A percentile compares a stretch with the other conserved stretches of the same genome.
Conservation (phyloP, 1,140 invertebrate species). For the Eciton burchellii region DNA sequence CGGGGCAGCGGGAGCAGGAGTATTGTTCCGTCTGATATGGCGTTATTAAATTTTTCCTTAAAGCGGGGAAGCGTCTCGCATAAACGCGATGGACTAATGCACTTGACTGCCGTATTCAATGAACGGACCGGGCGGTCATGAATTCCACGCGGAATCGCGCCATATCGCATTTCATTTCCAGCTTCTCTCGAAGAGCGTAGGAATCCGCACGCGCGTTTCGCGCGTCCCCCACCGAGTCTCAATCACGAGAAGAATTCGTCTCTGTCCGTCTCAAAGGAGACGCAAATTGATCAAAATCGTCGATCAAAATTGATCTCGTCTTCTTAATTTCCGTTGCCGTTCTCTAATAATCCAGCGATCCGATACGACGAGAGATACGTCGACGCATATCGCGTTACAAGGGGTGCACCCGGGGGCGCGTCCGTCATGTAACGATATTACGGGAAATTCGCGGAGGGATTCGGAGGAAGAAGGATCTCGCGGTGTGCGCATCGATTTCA, state of each 20-base stretch:
- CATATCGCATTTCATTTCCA: conserved; percentile 33
- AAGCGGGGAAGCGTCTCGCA: conserved; percentile 45
- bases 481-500: conserved; percentile 56
- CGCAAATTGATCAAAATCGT: no score
- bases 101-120: conserved; percentile 51
- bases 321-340: neutral
- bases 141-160: conserved; percentile 3
- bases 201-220: neutral
- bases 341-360: neutral
- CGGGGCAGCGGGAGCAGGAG: neutral
- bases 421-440: neutral
- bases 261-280: neutral
- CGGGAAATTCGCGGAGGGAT: conserved; percentile 11
- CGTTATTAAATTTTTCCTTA: conserved; percentile 63
- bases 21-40: conserved; percentile 60
- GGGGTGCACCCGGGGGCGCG: no score
- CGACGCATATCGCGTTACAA: neutral
- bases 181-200: neutral
- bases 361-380: neutral
- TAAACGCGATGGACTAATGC: conserved; percentile 59
- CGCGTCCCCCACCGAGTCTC: neutral
- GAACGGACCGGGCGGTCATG: conserved; percentile 32
- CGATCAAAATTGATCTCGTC: neutral
- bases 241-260: neutral
- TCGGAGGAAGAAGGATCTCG: neutral